Evolutionary conservation across 2,113 vertebrate genomes (phyloP), one percentile per base, ranked within the genome.

Genomic region (Halcyon senegalensis): DNA sequence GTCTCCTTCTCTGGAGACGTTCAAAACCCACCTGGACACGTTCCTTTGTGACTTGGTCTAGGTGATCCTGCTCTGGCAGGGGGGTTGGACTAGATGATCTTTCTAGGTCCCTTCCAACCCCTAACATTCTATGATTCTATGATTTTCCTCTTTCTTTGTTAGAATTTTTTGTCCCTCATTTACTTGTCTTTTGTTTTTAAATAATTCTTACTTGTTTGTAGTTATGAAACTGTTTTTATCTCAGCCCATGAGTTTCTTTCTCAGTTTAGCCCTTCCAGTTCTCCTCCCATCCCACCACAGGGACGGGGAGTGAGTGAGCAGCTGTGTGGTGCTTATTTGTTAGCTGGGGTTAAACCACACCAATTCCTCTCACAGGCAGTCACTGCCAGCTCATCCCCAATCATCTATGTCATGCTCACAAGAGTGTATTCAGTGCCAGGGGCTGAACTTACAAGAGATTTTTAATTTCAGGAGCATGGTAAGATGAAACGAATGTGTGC

Each of bases 261-360:
- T 77, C 19, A n/a, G 15, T 67, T 37, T 53, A 37, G 24, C 23
- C 10, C 12, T n/a, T 69, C 46, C 24, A 35, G 2, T 30, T 76
- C n/a, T 83, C 8, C 5, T 6, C 8, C 6, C 30, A 12, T 63
- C 30, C n/a, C 17, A 13, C 30, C 2, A 3, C 3, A 9, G 13
- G 10, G 6, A 31, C 7, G 41, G 4, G 8, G 13, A 25, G 4
- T 35, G 39, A 48, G 19, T 15, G 25, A 35, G 25, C 5, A 1
- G 41, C 21, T 37, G 31, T 27, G 13, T 55, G 15, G 7, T 68
- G 19, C 70, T 62, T 24, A 24, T 17, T 50, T 63, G n/a, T 33
- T 1, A 1, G 6, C 50, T 56, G 43, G 35, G 4, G 17, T 58
- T 72, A 37, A 72, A 78, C 19, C 50, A 51, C 50, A 51, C 11